Evolutionary conservation across 2,888 invertebrate genomes (phyloP).

Genomic region (Strigamia crassipes): DNA sequence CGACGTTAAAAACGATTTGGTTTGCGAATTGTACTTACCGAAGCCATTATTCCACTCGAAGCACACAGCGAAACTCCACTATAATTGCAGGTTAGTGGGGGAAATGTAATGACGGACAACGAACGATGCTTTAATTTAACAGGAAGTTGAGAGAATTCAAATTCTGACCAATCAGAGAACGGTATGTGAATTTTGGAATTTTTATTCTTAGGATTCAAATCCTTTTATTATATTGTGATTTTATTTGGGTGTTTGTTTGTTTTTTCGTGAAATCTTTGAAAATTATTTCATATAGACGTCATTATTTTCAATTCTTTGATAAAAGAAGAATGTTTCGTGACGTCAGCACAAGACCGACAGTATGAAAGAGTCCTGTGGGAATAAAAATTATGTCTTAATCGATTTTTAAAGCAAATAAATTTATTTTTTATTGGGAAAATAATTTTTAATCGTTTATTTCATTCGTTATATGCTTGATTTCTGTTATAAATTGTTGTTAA

Average conservation of each 20-base stretch:
- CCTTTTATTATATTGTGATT: not conserved
- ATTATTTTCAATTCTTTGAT: no score
- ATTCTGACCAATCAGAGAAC: not conserved
- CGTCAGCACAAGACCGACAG: no score
- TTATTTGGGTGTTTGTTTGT: no score
- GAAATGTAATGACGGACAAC: not conserved
- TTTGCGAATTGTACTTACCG: not conserved
- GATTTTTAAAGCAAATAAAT: not conserved
- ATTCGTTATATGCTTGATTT: no score
- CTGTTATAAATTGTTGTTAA: no score
- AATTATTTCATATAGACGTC: no score
- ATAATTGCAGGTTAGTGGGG: not conserved
- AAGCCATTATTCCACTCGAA: slow-evolving; percentile 5
- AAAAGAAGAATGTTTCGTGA: no score
- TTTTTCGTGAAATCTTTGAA: no score
- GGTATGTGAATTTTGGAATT: not conserved
- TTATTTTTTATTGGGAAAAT: not conserved
- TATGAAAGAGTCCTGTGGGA: no score
- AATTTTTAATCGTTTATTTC: not conserved
- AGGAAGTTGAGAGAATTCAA: slow-evolving; percentile 10
- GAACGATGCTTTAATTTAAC: slow-evolving; percentile 8
- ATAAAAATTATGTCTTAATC: no score
- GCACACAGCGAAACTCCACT: not conserved
- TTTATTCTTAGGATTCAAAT: not conserved
- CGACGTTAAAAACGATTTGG: not conserved